A percentile compares a stretch with the other conserved stretches of the same genome.
Conservation (phyloP, 2,113 vertebrate genomes). For the Ciconia maguari region DNA sequence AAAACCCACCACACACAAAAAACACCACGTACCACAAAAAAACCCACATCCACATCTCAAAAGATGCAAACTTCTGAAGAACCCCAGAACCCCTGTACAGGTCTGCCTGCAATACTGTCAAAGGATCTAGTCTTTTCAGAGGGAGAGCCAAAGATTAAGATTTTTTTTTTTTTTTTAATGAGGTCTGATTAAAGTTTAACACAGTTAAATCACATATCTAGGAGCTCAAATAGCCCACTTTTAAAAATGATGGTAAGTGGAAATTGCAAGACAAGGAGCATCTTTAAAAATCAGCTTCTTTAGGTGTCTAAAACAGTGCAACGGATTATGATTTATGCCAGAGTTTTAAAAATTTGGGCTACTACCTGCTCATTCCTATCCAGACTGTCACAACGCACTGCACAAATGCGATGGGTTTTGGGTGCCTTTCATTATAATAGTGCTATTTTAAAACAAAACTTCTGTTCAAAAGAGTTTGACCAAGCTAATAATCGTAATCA, state of each 20-base stretch:
- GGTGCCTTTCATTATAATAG: background rate
- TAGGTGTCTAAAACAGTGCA: background rate
- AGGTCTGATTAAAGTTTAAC: slow-evolving; percentile 55
- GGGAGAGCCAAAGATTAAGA: background rate
- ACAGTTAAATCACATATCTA: slow-evolving; percentile 43
- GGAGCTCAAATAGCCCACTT: slow-evolving; percentile 36
- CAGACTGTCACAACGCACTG: background rate
- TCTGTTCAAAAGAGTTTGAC: background rate
- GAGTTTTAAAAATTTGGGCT: background rate
- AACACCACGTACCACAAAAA: background rate
- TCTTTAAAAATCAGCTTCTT: background rate
- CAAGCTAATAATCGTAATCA: background rate
- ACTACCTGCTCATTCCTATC: background rate
- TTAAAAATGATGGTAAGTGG: background rate
- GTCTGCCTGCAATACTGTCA: background rate
- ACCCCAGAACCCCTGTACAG: background rate
- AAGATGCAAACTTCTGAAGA: background rate
- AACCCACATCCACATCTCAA: background rate
- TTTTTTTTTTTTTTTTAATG: background rate
- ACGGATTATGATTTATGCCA: background rate
- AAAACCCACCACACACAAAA: too few species aligned
- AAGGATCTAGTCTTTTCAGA: background rate
- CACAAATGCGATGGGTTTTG: background rate
- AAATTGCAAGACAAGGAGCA: slow-evolving; percentile 29
- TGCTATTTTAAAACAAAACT: background rate